Evolutionary conservation across 1,140 invertebrate species (phyloP).

Genomic region (Drosophila tristis): DNA sequence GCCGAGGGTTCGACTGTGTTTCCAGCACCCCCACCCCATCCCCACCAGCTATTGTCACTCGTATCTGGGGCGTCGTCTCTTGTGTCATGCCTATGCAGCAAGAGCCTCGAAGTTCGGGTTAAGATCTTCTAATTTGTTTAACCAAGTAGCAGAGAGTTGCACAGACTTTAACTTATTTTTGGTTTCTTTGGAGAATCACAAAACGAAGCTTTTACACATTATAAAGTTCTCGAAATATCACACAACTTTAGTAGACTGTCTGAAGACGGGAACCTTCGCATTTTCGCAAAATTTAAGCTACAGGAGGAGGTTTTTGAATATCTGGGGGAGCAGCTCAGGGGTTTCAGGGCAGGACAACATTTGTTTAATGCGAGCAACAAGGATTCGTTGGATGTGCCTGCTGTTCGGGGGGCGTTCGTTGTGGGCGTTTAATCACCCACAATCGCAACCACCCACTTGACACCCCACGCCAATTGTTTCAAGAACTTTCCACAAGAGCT

Average conservation of each 20-base stretch:
- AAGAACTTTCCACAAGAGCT: conserved; percentile 19
- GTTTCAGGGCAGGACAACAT: conserved; percentile 27
- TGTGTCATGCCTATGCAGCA: conserved; percentile 3
- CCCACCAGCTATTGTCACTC: conserved; percentile 18
- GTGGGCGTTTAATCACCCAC: conserved; percentile 43
- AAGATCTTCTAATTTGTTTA: too few species aligned
- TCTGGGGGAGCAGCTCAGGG: too few species aligned
- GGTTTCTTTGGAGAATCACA: too few species aligned
- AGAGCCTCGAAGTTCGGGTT: too few species aligned
- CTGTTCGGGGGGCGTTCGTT: conserved; percentile 27
- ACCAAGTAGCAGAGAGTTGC: too few species aligned
- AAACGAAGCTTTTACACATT: too few species aligned
- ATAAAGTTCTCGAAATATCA: too few species aligned
- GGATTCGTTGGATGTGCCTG: conserved; percentile 7
- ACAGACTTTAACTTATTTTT: too few species aligned
- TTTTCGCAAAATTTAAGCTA: too few species aligned
- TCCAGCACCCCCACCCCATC: neutral
- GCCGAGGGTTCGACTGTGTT: conserved; percentile 40
- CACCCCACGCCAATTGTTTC: conserved; percentile 24
- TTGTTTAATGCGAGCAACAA: conserved; percentile 61
- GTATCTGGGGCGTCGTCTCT: conserved; percentile 31
- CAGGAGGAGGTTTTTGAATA: too few species aligned
- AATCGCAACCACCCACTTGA: conserved; percentile 18
- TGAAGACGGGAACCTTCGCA: too few species aligned
- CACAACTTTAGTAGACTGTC: too few species aligned